Conservation (phyloP, 2,888 invertebrate species). For the Epinotia bilunana region DNA sequence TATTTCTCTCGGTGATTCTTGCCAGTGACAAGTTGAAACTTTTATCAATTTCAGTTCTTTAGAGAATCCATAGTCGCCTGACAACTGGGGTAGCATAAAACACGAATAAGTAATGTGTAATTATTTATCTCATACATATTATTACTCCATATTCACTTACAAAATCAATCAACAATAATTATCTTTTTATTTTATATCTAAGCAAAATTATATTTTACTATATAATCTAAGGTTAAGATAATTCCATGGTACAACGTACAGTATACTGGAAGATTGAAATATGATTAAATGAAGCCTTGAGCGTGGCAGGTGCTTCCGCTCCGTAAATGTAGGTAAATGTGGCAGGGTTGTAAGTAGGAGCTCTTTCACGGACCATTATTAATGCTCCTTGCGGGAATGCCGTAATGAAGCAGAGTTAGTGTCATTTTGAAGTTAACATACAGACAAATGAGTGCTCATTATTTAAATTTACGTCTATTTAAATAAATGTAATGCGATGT, state of each 20-base stretch:
- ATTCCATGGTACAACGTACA: background rate
- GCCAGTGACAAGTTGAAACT: background rate
- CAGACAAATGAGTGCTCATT: conserved; percentile 15
- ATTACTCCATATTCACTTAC: too few species aligned
- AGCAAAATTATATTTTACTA: too few species aligned
- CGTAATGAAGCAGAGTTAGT: background rate
- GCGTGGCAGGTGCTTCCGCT: conserved; percentile 4
- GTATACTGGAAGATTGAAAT: background rate
- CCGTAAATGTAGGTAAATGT: background rate
- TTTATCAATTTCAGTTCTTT: background rate
- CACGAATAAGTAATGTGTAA: too few species aligned
- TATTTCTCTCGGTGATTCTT: background rate
- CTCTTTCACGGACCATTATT: conserved; percentile 13
- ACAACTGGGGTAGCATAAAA: too few species aligned
- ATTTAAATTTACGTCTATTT: background rate
- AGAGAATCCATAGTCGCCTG: too few species aligned
- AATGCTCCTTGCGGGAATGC: conserved; percentile 3
- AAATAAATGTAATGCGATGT: background rate
- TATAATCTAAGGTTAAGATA: too few species aligned
- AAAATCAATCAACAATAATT: too few species aligned
- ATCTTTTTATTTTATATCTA: too few species aligned
- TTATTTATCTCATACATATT: too few species aligned
- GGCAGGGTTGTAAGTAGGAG: conserved; percentile 8
- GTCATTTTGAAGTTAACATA: too few species aligned
- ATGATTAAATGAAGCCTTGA: background rate